Evolutionary conservation across 1,140 invertebrate genomes (phyloP).

Genomic region (Arion vulgaris): DNA sequence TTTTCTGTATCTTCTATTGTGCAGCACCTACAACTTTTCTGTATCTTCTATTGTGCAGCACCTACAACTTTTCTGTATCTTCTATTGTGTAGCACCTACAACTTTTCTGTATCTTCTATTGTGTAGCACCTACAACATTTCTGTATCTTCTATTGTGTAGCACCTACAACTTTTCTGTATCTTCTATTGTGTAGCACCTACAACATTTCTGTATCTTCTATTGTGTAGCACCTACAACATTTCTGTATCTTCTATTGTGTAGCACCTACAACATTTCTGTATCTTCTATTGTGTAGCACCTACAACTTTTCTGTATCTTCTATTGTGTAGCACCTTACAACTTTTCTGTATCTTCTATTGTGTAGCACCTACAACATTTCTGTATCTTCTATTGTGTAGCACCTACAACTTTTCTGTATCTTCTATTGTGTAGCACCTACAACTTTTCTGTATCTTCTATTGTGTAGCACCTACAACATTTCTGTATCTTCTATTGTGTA

Average conservation of each 20-base stretch:
- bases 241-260: neutral
- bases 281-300: slow-evolving; percentile 1
- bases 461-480: no score
- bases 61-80: no score
- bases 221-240: no score
- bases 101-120: neutral
- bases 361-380: no score
- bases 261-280: no score
- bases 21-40: no score
- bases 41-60: no score
- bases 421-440: slow-evolving; percentile 2
- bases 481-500: neutral
- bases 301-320: neutral
- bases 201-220: no score
- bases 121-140: no score
- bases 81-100: slow-evolving; percentile 9
- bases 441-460: neutral
- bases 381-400: slow-evolving; percentile 1
- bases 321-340: no score
- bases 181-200: no score
- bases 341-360: neutral
- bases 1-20: neutral
- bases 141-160: neutral
- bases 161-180: neutral
- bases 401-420: neutral